Conservation (phyloP, 2,113 vertebrate genomes). For the Callipepla californica region DNA sequence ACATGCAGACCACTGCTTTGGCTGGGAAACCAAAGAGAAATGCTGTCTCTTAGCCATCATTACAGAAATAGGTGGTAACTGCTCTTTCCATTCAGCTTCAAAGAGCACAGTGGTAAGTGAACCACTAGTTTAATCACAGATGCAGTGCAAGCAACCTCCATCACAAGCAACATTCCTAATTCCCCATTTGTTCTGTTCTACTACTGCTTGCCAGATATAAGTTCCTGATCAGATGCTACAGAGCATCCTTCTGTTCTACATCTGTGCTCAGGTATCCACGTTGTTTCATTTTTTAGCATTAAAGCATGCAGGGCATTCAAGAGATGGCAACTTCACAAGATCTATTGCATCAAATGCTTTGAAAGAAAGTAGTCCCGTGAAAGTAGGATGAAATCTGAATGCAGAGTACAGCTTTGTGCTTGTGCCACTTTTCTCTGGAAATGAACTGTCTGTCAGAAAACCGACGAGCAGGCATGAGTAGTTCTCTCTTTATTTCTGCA, state of each 20-base stretch:
- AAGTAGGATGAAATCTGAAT: neutral
- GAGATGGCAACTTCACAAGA: neutral
- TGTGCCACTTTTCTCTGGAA: neutral
- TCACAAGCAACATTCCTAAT: neutral
- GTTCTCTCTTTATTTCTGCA: constrained; percentile 36
- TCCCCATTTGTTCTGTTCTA: neutral
- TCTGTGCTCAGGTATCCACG: neutral
- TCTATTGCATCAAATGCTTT: neutral
- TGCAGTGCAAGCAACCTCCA: neutral
- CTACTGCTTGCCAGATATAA: neutral
- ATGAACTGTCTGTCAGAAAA: neutral
- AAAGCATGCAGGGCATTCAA: neutral
- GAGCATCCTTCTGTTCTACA: neutral
- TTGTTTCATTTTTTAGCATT: neutral
- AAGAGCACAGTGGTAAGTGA: neutral
- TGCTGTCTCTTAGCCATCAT: neutral
- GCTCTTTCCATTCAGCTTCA: neutral
- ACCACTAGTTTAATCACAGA: neutral
- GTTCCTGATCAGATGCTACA: neutral
- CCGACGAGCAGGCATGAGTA: neutral
- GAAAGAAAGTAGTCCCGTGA: neutral
- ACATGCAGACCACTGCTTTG: neutral
- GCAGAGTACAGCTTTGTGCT: neutral
- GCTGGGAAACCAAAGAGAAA: neutral
- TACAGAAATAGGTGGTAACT: neutral